Base-by-base conservation (phyloP, 2,797 vertebrate species). In the Enteromius unitaeniatus region DNA sequence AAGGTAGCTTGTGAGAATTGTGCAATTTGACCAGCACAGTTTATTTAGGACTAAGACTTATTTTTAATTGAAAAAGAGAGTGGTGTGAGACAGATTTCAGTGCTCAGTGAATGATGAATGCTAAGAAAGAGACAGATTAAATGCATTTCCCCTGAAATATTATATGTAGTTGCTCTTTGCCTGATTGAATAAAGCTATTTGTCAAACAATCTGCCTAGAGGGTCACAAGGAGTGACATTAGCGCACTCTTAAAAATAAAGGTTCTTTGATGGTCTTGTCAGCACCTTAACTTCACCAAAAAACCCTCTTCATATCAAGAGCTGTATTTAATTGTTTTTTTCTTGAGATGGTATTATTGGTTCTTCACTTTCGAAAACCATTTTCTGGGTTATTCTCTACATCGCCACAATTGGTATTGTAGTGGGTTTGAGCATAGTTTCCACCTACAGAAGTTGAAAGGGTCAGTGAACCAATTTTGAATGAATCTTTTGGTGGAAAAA, bases 21-120 rank as follows among this genome's bases (percentile, higher is more conserved):
- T 23, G 47, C 70, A 17, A 80, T 68, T 69, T 47, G 49, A 51
- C 15, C 7, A 80, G 31, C 40, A 55, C n/a, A 40, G 49, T 85
- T 53, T 7, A 21, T 85, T 85, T 42, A 6, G 51, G 23, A 58
- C 34, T 23, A 3, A 55, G 8, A 1, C 19, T 37, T 31, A 3
- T 45, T 19, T 15, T 21, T 6, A 45, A 15, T 1, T 26, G 19
- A 58, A 53, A 53, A 55, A 68, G 11, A 49, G 26, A 34, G 28
- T 8, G 13, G 51, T 78, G 9, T 49, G 11, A n/a, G 1, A 21
- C n/a, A 1, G n/a, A 64, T 76, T 60, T 42, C 37, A 69, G 37
- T 11, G 11, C 49, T 51, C 45, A 3, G 28, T 34, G 11, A 51
- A 53, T 74, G 3, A 53, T 55, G 6, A 28, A 14, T 75, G 28